phyloP scores from a whole-genome alignment of 2,888 invertebrate species.

The Lochmaea capreae region DNA sequence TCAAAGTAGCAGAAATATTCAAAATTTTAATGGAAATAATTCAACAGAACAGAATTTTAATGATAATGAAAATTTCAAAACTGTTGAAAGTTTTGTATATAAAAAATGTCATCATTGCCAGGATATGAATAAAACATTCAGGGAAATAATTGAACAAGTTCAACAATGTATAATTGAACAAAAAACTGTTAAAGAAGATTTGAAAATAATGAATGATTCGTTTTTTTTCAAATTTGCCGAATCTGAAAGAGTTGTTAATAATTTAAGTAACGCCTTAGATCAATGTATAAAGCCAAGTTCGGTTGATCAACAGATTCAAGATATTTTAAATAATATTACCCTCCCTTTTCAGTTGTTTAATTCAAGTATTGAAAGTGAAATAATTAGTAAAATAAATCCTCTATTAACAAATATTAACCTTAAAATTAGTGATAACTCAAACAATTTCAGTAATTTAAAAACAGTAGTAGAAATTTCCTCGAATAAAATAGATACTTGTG shows the following conservation, averaged over 20 bases:
- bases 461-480: background rate
- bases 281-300: background rate
- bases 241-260: background rate
- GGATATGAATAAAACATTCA: background rate
- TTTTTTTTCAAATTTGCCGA: background rate
- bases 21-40: no score
- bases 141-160: background rate
- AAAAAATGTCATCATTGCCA: no score
- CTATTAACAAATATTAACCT: background rate
- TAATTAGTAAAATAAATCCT: background rate
- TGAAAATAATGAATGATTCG: background rate
- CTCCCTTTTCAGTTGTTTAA: background rate
- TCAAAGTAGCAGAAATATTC: background rate
- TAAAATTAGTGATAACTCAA: background rate
- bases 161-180: background rate
- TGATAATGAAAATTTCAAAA: no score
- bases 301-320: background rate
- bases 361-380: background rate
- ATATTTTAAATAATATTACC: background rate
- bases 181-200: background rate
- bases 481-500: background rate
- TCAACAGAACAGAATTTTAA: no score
- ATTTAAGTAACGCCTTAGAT: background rate
- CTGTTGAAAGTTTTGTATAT: no score
- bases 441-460: background rate